A percentile compares a stretch with the other conserved stretches of the same genome.
Conservation (phyloP, 2,797 vertebrate species). For the Cryptoprocta ferox region DNA sequence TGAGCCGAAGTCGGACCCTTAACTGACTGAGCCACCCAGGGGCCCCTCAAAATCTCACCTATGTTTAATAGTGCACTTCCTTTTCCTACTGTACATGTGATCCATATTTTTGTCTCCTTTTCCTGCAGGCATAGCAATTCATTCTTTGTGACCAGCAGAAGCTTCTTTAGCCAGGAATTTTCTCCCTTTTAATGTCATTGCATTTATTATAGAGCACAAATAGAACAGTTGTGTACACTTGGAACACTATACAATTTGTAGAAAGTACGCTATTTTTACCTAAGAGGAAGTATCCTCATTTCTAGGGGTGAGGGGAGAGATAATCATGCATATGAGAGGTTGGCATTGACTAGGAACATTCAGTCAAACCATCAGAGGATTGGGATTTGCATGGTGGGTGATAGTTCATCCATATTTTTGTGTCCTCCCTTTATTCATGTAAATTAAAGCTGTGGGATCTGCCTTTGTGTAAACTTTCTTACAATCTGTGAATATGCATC, state of each 20-base stretch:
- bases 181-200: constrained; percentile 28
- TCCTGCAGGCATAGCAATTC: neutral
- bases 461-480: constrained; percentile 13
- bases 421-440: neutral
- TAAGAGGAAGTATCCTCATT: constrained; percentile 27
- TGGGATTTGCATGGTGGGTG: neutral
- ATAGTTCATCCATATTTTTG: constrained; percentile 46
- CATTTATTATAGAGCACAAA: constrained; percentile 42
- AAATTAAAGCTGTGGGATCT: constrained; percentile 35
- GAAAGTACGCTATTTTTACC: constrained; percentile 14
- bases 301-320: neutral
- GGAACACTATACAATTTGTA: constrained; percentile 34
- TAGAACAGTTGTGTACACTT: neutral
- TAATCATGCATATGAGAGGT: constrained; percentile 3
- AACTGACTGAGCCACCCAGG: no score
- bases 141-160: constrained; percentile 28
- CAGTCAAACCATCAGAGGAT: constrained; percentile 22
- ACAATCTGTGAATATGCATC: neutral
- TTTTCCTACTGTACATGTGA: neutral
- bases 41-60: neutral
- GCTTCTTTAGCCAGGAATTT: neutral
- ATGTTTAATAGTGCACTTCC: constrained; percentile 26
- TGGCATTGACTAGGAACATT: neutral
- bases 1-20: no score
- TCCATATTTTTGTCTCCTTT: constrained; percentile 13